Percentiles rank a stretch among this genome's conserved stretches.
These are phyloP conservation scores for Papilio dardanus DNA, from an alignment of 1,140 invertebrate species.

Conservation along the genomic window DNA sequence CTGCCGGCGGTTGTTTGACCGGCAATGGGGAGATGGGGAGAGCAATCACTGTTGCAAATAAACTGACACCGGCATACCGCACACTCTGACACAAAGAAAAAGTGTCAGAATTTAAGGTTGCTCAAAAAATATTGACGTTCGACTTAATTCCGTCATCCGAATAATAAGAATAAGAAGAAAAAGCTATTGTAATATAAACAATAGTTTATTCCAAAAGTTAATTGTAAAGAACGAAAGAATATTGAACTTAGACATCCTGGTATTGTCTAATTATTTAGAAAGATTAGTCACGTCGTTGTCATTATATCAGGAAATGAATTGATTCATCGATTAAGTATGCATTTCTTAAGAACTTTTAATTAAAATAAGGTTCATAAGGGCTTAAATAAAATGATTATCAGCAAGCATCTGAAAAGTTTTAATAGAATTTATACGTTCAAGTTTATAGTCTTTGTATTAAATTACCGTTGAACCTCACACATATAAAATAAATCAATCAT, in stretches of 20 bases:
- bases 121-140: background rate
- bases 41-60: conserved; percentile 36
- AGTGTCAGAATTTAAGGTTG: background rate
- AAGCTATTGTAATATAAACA: background rate
- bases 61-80: conserved; percentile 11
- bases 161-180: background rate
- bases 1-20: conserved; percentile 58
- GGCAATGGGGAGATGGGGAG: conserved; percentile 53
- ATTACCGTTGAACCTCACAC: background rate
- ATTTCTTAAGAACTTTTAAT: background rate
- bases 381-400: background rate
- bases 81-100: background rate
- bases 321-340: background rate
- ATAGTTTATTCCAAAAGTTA: conserved; percentile 3
- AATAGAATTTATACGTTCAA: background rate
- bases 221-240: background rate
- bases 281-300: background rate
- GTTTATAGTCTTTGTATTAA: background rate
- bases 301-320: background rate
- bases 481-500: conserved; percentile 51
- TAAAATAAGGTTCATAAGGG: background rate
- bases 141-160: background rate
- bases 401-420: background rate
- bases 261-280: conserved; percentile 13
- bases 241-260: background rate